A percentile compares a stretch with the other conserved stretches of the same genome.
phyloP scores from a whole-genome alignment of 2,113 vertebrate genomes.

The Tachysurus fulvidraco region DNA sequence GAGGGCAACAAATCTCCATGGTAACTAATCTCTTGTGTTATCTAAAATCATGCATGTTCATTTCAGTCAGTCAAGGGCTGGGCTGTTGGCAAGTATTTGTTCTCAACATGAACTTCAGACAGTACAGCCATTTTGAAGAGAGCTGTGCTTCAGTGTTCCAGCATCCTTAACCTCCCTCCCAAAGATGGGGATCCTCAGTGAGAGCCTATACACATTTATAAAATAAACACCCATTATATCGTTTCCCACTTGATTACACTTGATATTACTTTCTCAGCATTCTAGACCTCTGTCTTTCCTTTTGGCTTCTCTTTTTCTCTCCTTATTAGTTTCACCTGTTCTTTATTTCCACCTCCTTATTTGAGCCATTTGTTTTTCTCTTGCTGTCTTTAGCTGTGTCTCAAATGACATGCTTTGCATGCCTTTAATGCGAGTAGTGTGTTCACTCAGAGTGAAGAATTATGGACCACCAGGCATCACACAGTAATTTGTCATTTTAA shows the following conservation, averaged over 20 bases:
- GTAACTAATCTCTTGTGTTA: slow-evolving; percentile 34
- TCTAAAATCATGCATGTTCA: not conserved
- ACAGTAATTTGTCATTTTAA: not conserved
- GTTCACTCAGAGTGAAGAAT: not conserved
- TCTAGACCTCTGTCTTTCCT: not conserved
- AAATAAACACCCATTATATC: not conserved
- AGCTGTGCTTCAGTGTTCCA: not conserved
- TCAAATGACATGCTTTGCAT: not conserved
- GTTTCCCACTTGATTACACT: not conserved
- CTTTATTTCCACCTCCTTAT: not conserved
- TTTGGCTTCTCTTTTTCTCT: not conserved
- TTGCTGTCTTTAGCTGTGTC: not conserved
- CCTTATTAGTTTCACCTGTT: not conserved
- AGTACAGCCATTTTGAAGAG: not conserved
- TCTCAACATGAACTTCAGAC: not conserved
- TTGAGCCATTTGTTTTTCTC: not conserved
- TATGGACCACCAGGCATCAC: not conserved
- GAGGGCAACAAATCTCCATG: slow-evolving; percentile 33
- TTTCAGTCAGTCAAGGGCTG: slow-evolving; percentile 1
- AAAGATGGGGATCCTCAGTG: not conserved
- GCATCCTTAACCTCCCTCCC: not conserved
- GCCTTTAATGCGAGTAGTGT: not conserved
- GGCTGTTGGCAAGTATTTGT: not conserved
- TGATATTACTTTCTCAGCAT: not conserved
- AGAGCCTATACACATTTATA: not conserved